Evolutionary conservation across 2,888 invertebrate species (phyloP).

Genomic region (Drosophila tripunctata): DNA sequence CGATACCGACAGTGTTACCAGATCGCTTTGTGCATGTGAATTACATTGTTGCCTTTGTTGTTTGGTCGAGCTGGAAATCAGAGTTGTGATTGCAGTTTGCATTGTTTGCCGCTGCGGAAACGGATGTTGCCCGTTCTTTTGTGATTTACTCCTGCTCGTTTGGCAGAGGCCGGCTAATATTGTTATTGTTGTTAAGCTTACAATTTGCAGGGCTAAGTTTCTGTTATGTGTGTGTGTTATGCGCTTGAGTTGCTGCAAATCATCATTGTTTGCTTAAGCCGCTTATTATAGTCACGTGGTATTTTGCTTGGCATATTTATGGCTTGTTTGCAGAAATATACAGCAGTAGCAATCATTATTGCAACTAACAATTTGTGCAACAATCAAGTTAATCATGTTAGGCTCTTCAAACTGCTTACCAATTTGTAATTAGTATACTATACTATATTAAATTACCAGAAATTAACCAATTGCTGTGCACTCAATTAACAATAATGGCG

Average conservation of each 20-base stretch:
- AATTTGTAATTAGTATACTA: too few relatives aligned
- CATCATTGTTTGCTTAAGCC: conserved; percentile 19
- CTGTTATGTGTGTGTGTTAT: conserved; percentile 16
- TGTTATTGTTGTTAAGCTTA: conserved; percentile 1
- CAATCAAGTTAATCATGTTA: conserved; percentile 11
- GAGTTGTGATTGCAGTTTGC: conserved; percentile 22
- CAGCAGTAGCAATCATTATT: not conserved
- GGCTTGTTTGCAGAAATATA: not conserved
- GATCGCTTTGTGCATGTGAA: conserved; percentile 25
- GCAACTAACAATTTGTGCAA: not conserved
- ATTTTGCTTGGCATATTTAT: conserved; percentile 8
- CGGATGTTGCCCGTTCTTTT: conserved; percentile 26
- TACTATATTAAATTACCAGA: conserved; percentile 5
- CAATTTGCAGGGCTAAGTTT: conserved; percentile 5
- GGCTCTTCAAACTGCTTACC: conserved; percentile 4
- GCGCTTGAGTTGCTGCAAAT: conserved; percentile 7
- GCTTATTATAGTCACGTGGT: conserved; percentile 20
- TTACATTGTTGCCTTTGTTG: conserved; percentile 23
- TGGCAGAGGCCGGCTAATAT: not conserved
- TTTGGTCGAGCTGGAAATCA: conserved; percentile 1
- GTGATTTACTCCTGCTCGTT: not conserved
- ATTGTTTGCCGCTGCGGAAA: conserved; percentile 23
- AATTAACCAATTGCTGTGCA: conserved; percentile 24
- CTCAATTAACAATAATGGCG: conserved; percentile 42
- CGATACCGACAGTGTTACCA: conserved; percentile 23